Conservation (phyloP, 2,113 vertebrate genomes). For the Polypterus bichir region DNA sequence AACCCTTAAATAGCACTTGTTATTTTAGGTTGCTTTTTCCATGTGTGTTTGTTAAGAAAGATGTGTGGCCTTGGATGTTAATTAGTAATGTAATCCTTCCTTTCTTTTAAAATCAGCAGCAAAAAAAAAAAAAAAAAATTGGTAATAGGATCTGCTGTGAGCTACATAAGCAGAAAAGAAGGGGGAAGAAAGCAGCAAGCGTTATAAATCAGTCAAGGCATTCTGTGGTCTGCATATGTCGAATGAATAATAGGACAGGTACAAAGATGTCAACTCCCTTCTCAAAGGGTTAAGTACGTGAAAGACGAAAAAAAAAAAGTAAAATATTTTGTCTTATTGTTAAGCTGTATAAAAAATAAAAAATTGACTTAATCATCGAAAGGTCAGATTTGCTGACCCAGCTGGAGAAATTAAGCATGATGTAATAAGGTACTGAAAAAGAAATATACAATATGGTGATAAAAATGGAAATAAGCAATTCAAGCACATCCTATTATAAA, state of each 20-base stretch:
- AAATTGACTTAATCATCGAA: background rate
- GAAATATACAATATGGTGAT: background rate
- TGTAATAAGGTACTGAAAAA: background rate
- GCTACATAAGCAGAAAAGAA: conserved; percentile 7
- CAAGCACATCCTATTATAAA: background rate
- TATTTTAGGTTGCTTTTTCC: too few relatives aligned
- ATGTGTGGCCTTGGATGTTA: background rate
- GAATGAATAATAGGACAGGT: background rate
- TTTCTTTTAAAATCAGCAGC: background rate
- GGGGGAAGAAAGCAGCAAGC: conserved; percentile 18
- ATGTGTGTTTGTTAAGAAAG: background rate
- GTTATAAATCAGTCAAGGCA: conserved; percentile 32
- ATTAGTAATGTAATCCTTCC: background rate
- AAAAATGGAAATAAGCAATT: background rate
- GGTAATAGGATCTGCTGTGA: background rate
- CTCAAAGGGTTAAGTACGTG: conserved; percentile 1
- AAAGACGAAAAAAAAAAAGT: background rate
- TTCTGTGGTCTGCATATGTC: conserved; percentile 1
- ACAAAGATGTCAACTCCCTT: conserved; percentile 22
- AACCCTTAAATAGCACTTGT: background rate
- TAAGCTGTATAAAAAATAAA: background rate
- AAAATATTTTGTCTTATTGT: background rate
- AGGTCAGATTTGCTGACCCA: background rate
- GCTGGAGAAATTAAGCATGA: background rate
- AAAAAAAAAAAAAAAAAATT: background rate